A percentile compares a stretch with the other conserved stretches of the same genome.
Evolutionary conservation across 2,888 invertebrate species (phyloP).

Genomic region (Drosophila anceps): DNA sequence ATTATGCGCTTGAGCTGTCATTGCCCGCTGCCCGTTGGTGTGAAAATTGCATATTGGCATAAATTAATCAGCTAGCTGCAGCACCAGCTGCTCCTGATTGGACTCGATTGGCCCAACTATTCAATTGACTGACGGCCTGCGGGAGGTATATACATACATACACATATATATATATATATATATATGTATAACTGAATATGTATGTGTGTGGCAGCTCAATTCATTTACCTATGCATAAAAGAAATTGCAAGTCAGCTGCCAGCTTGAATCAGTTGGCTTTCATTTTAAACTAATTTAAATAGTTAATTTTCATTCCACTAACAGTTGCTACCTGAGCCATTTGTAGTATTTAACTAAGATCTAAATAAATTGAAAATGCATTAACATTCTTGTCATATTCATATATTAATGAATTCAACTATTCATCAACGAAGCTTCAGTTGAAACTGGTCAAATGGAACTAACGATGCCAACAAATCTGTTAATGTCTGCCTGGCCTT

Average conservation of each 20-base stretch:
- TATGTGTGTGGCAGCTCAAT: conserved; percentile 25
- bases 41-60: conserved; percentile 79
- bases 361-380: neutral
- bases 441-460: neutral
- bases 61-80: conserved; percentile 70
- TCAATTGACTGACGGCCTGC: conserved; percentile 39
- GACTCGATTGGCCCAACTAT: conserved; percentile 47
- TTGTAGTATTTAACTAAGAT: neutral
- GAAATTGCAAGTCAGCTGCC: conserved; percentile 19
- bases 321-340: neutral
- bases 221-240: conserved; percentile 39
- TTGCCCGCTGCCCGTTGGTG: conserved; percentile 68
- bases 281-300: conserved; percentile 31
- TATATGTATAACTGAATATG: neutral
- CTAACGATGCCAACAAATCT: neutral
- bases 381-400: neutral
- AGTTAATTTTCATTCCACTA: conserved; percentile 1
- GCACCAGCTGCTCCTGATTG: conserved; percentile 65
- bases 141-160: neutral
- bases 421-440: neutral
- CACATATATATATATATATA: neutral
- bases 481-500: neutral
- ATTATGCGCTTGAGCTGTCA: conserved; percentile 77
- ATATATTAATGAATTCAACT: neutral
- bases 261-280: conserved; percentile 24